Evolutionary conservation across 92 coral and sea anemone species (phyloP), one percentile per base, ranked within the genome.

Genomic region (Palythoa heliodiscus): DNA sequence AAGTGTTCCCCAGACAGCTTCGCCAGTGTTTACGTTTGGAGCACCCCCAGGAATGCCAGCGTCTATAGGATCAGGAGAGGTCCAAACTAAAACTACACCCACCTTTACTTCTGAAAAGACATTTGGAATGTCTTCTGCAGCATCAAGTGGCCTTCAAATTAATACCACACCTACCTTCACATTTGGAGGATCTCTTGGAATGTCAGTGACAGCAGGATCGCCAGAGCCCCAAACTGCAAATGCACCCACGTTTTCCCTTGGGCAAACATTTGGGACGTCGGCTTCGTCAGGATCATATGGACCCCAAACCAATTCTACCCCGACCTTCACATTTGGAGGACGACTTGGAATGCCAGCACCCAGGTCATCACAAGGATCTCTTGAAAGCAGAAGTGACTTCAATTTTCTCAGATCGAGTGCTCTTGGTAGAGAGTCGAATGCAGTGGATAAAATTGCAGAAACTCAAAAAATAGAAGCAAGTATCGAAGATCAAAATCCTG

Each of bases 301-400:
- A 20, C 17, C 50, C 29, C 78, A 83, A 20, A 67, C 76, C 5
- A 48, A 78, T 1, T 6, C 61, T 52, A 52, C 43, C 5, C 87
- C 69, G 1, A 77, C 38, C 22, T 85, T 78, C 19, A 54, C 74
- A 25, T 85, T 78, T 76, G 88, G 88, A 40, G 66, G 60, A 14
- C 87, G 53, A 4, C 87, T 73, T 19, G 80, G 69, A n/a, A 73
- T 53, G 52, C 84, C 84, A 63, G 74, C 84, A 20, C 83, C 83
- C 2, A 57, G 55, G 3, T 60, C 83, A 37, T 70, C 87, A 24
- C 23, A 35, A 12, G 37, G 23, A 20, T 72, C 87, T 71, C 77
- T 73, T 70, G 82, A 71, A 52, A 43, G 23, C 19, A 47, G 64
- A 25, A 1, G 74, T 35, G 67, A 55, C 25, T 87, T 87, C 58